Conservation (phyloP, 2,797 vertebrate genomes). For the Poecile montanus region DNA sequence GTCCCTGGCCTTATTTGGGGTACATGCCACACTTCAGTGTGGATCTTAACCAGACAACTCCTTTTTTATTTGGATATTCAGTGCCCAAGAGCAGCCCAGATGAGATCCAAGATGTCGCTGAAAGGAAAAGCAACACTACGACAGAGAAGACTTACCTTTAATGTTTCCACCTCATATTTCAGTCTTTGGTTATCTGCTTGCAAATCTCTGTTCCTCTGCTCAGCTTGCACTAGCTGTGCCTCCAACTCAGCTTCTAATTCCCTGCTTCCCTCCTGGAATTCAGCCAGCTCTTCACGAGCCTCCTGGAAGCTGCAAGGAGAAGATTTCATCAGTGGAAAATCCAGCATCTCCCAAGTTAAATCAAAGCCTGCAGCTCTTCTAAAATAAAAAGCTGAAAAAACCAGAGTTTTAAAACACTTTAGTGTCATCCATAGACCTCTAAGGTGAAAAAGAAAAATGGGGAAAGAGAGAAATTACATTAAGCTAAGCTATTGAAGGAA, state of each 20-base stretch:
- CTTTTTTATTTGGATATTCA: background rate
- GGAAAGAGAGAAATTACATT: background rate
- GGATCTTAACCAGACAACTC: background rate
- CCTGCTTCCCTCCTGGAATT: conserved; percentile 97
- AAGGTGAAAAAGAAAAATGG: background rate
- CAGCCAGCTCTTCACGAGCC: conserved; percentile 94
- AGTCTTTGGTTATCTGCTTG: conserved; percentile 94
- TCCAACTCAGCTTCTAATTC: conserved; percentile 97
- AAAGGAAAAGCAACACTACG: background rate
- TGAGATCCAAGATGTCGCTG: background rate
- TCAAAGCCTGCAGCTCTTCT: background rate
- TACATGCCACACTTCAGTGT: background rate
- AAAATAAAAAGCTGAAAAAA: background rate
- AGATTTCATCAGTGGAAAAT: background rate
- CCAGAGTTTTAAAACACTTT: background rate
- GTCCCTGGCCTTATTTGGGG: conserved; percentile 11
- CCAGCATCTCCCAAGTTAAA: background rate
- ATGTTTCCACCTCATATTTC: conserved; percentile 88
- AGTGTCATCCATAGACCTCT: background rate
- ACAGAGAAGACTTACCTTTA: conserved; percentile 83
- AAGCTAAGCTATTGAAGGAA: background rate
- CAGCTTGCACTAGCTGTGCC: conserved; percentile 92
- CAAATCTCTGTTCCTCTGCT: conserved; percentile 93
- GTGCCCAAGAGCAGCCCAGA: background rate
- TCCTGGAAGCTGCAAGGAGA: conserved; percentile 87